These are phyloP conservation scores for Oryzaephilus surinamensis DNA, from an alignment of 1,140 invertebrate genomes.

Conservation along the genomic window DNA sequence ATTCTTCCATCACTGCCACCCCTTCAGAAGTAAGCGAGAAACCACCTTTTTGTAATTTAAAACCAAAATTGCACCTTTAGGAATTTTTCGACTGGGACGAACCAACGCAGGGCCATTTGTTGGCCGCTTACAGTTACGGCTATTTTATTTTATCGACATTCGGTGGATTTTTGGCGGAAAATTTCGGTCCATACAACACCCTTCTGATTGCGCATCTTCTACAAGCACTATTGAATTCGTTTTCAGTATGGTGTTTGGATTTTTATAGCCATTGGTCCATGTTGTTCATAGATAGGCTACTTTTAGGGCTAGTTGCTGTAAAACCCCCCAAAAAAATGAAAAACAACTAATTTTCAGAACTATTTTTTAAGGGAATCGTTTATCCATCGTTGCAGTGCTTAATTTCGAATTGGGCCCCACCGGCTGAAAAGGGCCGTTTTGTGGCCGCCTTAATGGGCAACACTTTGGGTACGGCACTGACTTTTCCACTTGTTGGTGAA, in stretches of 20 bases:
- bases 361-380: slow-evolving; percentile 45
- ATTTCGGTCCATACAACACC: slow-evolving; percentile 26
- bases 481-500: slow-evolving; percentile 57
- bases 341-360: not conserved
- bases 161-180: slow-evolving; percentile 19
- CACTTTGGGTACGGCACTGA: slow-evolving; percentile 67
- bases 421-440: slow-evolving; percentile 62
- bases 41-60: not conserved
- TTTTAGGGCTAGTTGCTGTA: not conserved
- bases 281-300: no score
- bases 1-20: not conserved
- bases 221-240: not conserved
- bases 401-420: slow-evolving; percentile 60
- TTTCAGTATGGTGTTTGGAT: not conserved
- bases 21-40: not conserved
- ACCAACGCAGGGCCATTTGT: slow-evolving; percentile 47
- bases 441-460: slow-evolving; percentile 60
- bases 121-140: slow-evolving; percentile 55
- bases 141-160: slow-evolving; percentile 16
- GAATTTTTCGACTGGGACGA: slow-evolving; percentile 37
- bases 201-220: not conserved
- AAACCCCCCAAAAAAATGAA: not conserved
- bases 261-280: no score
- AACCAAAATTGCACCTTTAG: not conserved
- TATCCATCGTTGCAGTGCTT: slow-evolving; percentile 62